These are phyloP conservation scores for Plagiodera versicolora DNA, from an alignment of 2,888 invertebrate species.

Conservation along the genomic window DNA sequence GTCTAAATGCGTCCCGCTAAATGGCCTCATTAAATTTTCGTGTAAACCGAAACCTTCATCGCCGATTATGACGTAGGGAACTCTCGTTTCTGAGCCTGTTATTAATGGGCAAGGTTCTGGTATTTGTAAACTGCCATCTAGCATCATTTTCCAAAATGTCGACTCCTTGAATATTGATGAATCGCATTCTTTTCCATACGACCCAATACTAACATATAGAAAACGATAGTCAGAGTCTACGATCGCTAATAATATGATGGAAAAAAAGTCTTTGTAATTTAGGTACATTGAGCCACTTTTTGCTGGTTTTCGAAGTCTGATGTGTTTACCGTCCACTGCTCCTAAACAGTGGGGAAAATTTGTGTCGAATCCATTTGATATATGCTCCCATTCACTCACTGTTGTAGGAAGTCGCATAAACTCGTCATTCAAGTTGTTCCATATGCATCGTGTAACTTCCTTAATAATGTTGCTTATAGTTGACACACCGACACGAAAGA, in stretches of 20 bases:
- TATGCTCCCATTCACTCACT: too few relatives aligned
- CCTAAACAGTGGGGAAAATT: slow-evolving; percentile 14
- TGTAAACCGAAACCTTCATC: slow-evolving; percentile 15
- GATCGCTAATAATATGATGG: slow-evolving; percentile 12
- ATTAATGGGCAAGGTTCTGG: slow-evolving; percentile 7
- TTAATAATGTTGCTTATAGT: slow-evolving; percentile 9
- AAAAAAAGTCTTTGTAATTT: slow-evolving; percentile 17
- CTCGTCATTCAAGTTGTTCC: slow-evolving; percentile 2
- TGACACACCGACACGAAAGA: slow-evolving; percentile 15
- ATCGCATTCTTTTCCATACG: slow-evolving; percentile 16
- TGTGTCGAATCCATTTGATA: too few relatives aligned
- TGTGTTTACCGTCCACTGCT: slow-evolving; percentile 14
- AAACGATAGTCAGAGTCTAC: slow-evolving; percentile 14
- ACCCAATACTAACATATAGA: slow-evolving; percentile 9
- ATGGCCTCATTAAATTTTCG: slow-evolving; percentile 19
- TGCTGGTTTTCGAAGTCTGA: background rate
- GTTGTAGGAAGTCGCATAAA: too few relatives aligned
- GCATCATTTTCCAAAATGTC: slow-evolving; percentile 9
- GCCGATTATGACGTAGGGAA: slow-evolving; percentile 17
- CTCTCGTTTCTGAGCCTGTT: slow-evolving; percentile 7
- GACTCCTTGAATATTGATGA: slow-evolving; percentile 14
- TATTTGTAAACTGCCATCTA: slow-evolving; percentile 9
- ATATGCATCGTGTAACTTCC: slow-evolving; percentile 10
- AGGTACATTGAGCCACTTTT: slow-evolving; percentile 12
- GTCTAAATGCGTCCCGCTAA: slow-evolving; percentile 22